Percentiles rank a stretch among this genome's conserved stretches.
phyloP scores from a whole-genome alignment of 2,888 invertebrate genomes.

The Cetonia aurata region DNA sequence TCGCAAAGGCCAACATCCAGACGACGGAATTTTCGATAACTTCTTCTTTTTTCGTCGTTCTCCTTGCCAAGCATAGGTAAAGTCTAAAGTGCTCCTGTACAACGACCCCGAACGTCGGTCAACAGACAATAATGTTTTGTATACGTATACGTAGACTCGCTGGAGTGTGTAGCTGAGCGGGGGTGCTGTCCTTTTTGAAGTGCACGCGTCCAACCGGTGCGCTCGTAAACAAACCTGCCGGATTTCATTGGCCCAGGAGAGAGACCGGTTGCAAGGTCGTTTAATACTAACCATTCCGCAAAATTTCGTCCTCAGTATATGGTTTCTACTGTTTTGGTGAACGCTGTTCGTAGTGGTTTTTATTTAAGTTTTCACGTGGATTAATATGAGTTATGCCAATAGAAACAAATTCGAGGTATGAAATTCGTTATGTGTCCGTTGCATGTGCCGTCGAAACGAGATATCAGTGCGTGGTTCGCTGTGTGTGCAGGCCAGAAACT shows the following conservation, averaged over 20 bases:
- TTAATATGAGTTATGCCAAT: constrained; percentile 74
- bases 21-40: constrained; percentile 50
- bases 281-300: constrained; percentile 56
- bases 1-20: constrained; percentile 43
- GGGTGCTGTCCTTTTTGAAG: constrained; percentile 63
- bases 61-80: constrained; percentile 17
- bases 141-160: constrained; percentile 45
- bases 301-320: constrained; percentile 46
- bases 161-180: constrained; percentile 46
- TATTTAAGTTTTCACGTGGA: constrained; percentile 50
- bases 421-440: constrained; percentile 36
- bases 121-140: constrained; percentile 38
- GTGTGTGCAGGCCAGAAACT: constrained; percentile 53
- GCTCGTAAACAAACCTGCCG: constrained; percentile 61
- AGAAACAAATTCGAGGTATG: constrained; percentile 77
- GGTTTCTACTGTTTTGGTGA: constrained; percentile 39
- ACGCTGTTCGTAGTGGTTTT: constrained; percentile 40
- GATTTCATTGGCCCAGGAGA: constrained; percentile 43
- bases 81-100: constrained; percentile 51
- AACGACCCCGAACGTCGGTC: constrained; percentile 56
- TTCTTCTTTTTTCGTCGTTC: constrained; percentile 44
- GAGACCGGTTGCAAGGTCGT: constrained; percentile 49
- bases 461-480: constrained; percentile 31
- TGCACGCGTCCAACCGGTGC: constrained; percentile 54
- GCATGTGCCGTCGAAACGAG: constrained; percentile 34